phyloP scores from a whole-genome alignment of 2,888 invertebrate genomes.

The Hydraecia micacea region DNA sequence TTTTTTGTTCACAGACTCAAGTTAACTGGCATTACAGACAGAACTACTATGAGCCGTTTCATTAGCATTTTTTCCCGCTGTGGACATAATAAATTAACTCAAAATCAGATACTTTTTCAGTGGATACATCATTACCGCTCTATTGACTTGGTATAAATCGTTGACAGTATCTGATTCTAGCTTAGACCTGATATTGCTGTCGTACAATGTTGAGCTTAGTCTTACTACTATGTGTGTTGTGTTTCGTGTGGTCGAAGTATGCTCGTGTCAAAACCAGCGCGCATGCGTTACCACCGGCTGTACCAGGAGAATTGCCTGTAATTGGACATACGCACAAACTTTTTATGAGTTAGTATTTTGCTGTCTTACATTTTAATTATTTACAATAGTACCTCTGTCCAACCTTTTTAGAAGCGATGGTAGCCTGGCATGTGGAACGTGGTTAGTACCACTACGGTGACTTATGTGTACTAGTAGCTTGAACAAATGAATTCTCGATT shows the following conservation, averaged over 20 bases:
- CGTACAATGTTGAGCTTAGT: conserved; percentile 11
- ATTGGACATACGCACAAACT: conserved; percentile 2
- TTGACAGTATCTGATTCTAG: background rate
- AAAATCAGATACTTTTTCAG: too few relatives aligned
- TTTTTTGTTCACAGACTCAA: too few relatives aligned
- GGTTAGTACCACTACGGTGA: background rate
- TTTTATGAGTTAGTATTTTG: conserved; percentile 9
- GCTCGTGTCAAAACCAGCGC: background rate
- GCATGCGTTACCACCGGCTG: conserved; percentile 22
- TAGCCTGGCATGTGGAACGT: background rate
- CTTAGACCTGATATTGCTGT: background rate
- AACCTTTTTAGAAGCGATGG: background rate
- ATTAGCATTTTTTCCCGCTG: too few relatives aligned
- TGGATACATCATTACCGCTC: too few relatives aligned
- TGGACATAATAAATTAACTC: too few relatives aligned
- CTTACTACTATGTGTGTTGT: conserved; percentile 3
- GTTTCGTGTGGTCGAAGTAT: conserved; percentile 8
- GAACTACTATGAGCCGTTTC: background rate
- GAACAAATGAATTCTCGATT: background rate
- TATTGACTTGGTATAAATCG: background rate
- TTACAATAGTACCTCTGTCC: background rate
- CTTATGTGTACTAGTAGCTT: background rate
- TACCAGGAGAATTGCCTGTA: conserved; percentile 8
- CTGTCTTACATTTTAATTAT: background rate
- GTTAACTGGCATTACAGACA: too few relatives aligned